Evolutionary conservation across 2,113 vertebrate genomes (phyloP).

Genomic region (Oryzias melastigma): DNA sequence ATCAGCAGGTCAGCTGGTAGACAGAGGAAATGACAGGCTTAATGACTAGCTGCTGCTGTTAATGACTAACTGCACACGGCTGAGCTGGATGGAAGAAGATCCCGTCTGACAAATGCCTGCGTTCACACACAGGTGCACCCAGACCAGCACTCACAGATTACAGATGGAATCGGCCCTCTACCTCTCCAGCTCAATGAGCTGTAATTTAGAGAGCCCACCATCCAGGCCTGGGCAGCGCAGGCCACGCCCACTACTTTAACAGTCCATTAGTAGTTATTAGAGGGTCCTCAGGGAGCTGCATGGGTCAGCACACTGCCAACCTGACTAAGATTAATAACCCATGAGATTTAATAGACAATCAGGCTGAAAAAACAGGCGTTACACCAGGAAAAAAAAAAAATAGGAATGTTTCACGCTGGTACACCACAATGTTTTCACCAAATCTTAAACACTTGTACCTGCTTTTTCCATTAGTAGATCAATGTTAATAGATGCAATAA

Average conservation of each 20-base stretch:
- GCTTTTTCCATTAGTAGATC: too few relatives aligned
- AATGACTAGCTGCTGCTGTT: slow-evolving; percentile 68
- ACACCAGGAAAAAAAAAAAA: neutral
- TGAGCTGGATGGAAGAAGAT: slow-evolving; percentile 61
- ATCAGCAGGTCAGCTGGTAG: slow-evolving; percentile 64
- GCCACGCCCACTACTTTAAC: slow-evolving; percentile 67
- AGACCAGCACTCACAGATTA: slow-evolving; percentile 24
- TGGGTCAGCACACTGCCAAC: slow-evolving; percentile 54
- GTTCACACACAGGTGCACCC: slow-evolving; percentile 40
- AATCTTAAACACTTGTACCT: too few relatives aligned
- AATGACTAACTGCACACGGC: slow-evolving; percentile 65
- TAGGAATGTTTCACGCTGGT: neutral
- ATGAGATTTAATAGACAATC: slow-evolving; percentile 45
- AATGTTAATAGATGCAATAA: too few relatives aligned
- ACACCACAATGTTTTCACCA: too few relatives aligned
- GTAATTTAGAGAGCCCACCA: slow-evolving; percentile 73
- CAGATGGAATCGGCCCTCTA: slow-evolving; percentile 39
- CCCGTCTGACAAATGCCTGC: slow-evolving; percentile 45
- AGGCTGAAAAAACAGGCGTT: slow-evolving; percentile 8
- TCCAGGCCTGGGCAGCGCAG: slow-evolving; percentile 32
- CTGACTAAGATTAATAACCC: slow-evolving; percentile 57
- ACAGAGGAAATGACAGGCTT: slow-evolving; percentile 67
- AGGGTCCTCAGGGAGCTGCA: slow-evolving; percentile 56
- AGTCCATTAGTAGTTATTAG: slow-evolving; percentile 75
- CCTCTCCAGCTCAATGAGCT: slow-evolving; percentile 73